A percentile compares a stretch with the other conserved stretches of the same genome.
Evolutionary conservation across 2,888 invertebrate species (phyloP).

Genomic region (Drosophila conformis): DNA sequence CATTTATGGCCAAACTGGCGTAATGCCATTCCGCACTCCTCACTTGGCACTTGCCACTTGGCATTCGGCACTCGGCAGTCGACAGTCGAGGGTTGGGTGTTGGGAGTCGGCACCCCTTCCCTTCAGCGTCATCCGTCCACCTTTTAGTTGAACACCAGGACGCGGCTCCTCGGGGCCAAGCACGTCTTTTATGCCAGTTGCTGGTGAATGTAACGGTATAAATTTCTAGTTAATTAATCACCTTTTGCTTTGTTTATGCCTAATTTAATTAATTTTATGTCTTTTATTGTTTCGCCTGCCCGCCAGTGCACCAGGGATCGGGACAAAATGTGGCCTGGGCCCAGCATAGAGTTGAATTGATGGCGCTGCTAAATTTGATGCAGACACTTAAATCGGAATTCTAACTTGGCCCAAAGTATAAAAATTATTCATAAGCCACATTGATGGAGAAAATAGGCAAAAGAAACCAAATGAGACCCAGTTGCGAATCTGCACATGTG

Average conservation of each 20-base stretch:
- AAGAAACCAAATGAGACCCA: background rate
- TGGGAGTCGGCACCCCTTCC: background rate
- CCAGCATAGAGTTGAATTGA: conserved; percentile 9
- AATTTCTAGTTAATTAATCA: conserved; percentile 70
- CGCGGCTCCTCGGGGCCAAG: conserved; percentile 17
- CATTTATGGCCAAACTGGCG: conserved; percentile 31
- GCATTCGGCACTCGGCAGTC: background rate
- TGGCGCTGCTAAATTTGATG: conserved; percentile 18
- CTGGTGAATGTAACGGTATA: conserved; percentile 56
- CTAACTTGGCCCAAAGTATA: conserved; percentile 2
- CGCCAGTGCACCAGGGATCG: conserved; percentile 7
- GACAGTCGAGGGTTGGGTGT: background rate
- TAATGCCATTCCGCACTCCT: conserved; percentile 1
- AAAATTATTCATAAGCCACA: conserved; percentile 10
- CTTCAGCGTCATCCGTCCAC: background rate
- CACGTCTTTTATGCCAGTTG: conserved; percentile 53
- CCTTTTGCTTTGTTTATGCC: conserved; percentile 71
- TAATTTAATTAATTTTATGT: conserved; percentile 71
- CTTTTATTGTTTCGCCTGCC: conserved; percentile 57
- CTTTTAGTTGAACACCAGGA: conserved; percentile 6
- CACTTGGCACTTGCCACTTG: background rate
- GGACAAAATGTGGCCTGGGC: background rate
- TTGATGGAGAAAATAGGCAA: conserved; percentile 3
- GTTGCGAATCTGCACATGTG: background rate
- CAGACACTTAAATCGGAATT: conserved; percentile 12